Conservation (phyloP, 2,113 vertebrate genomes). For the Alethe diademata region DNA sequence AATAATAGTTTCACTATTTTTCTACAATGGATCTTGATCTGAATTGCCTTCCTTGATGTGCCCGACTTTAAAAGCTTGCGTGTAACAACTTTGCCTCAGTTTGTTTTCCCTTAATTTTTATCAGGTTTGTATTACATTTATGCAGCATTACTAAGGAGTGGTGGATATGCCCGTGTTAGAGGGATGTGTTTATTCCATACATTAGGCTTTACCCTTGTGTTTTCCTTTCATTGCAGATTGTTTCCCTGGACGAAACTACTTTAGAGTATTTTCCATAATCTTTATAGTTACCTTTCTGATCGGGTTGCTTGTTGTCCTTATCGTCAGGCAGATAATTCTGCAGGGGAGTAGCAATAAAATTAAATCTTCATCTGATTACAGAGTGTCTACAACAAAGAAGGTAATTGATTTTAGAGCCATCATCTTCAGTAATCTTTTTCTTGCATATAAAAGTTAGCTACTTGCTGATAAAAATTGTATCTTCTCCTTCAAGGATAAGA, state of each 20-base stretch:
- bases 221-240: slow-evolving; percentile 82
- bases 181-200: background rate
- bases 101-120: background rate
- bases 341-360: slow-evolving; percentile 74
- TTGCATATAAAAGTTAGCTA: background rate
- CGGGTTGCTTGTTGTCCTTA: slow-evolving; percentile 87
- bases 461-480: slow-evolving; percentile 60
- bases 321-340: slow-evolving; percentile 84
- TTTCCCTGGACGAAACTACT: slow-evolving; percentile 78
- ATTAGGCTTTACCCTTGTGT: background rate
- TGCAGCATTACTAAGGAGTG: background rate
- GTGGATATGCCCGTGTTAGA: background rate
- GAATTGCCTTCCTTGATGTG: background rate
- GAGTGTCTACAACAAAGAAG: slow-evolving; percentile 82
- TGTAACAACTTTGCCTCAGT: background rate
- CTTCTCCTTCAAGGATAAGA: slow-evolving; percentile 78
- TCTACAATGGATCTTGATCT: background rate
- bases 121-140: background rate
- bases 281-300: slow-evolving; percentile 91
- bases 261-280: slow-evolving; percentile 90
- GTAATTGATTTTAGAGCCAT: slow-evolving; percentile 71
- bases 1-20: background rate
- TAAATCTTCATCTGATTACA: slow-evolving; percentile 76
- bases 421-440: slow-evolving; percentile 5
- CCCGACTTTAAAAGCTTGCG: background rate